Evolutionary conservation across 1,140 invertebrate genomes (phyloP), one percentile per base, ranked within the genome.

Genomic region (Drosophila repletoides): DNA sequence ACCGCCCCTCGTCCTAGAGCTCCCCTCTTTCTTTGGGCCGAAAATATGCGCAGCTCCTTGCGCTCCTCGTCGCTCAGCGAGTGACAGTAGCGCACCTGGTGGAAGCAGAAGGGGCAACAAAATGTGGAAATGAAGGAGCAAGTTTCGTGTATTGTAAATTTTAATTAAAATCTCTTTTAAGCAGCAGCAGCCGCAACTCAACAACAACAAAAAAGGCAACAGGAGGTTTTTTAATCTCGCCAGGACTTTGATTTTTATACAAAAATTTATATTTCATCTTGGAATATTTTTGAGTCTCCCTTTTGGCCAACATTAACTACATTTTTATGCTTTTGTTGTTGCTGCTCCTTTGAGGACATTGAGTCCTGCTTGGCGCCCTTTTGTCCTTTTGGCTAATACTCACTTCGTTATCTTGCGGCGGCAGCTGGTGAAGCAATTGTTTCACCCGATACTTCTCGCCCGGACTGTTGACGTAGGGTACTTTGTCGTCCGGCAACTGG

Each of bases 371-470:
- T 22, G 15, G 14, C 51, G 15, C 10, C 5, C 52, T 22, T 9
- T 14, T 14, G 9, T 34, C 46, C 17, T 41, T 29, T 55, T 60
- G 26, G 21, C 43, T 70, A 70, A 64, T 77, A 89, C 88, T 89
- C 64, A 93, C 92, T 91, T 95, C 97, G 91, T 97, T 98, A 92
- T 98, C 98, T 92, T 99, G 98, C 7, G 98, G 97, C 38, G 98
- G 98, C 72, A 99, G 93, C 92, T 99, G 98, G 87, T 98, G 96
- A 45, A 98, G 92, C 59, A 99, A 93, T 91, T 99, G 97, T 80
- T 96, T 95, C 29, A 98, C 96, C 45, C 98, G 93, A 91, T 98
- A 98, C 79, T 98, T 94, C 91, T 99, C 98, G 1, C 98, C 98
- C 2, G 95, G 94, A 76, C 96, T 98, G 92, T 98, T 98, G 69